A percentile compares a stretch with the other conserved stretches of the same genome.
These are phyloP conservation scores for Plumapathes pennacea DNA, from an alignment of 92 coral and sea anemone species.

Conservation along the genomic window DNA sequence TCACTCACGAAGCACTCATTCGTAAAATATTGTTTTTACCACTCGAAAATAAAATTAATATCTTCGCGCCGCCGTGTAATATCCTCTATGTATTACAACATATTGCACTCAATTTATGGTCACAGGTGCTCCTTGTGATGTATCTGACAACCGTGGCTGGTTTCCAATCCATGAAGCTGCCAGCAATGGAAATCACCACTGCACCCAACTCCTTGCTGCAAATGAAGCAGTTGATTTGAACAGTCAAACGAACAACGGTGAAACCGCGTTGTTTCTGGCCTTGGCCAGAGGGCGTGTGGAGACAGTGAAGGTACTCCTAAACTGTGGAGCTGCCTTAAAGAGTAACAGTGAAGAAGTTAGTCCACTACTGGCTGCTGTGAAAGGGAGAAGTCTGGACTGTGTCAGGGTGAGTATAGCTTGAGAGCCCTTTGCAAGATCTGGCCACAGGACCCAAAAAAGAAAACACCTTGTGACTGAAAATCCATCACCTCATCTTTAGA, in stretches of 20 bases:
- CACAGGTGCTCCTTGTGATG: slow-evolving; percentile 59
- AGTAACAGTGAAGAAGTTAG: slow-evolving; percentile 57
- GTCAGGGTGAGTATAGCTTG: slow-evolving; percentile 57
- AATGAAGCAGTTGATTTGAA: slow-evolving; percentile 39
- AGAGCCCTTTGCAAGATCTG: no score
- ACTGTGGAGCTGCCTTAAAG: slow-evolving; percentile 51
- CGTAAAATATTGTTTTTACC: no score
- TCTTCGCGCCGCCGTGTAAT: no score
- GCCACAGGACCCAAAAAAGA: no score
- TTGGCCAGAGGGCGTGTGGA: slow-evolving; percentile 43
- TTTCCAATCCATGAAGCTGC: slow-evolving; percentile 85
- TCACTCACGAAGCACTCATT: no score
- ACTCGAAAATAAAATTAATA: no score
- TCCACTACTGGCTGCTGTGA: slow-evolving; percentile 62
- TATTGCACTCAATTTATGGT: no score
- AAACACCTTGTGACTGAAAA: no score
- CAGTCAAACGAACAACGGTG: slow-evolving; percentile 65
- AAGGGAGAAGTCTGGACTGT: slow-evolving; percentile 58
- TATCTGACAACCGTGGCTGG: slow-evolving; percentile 86
- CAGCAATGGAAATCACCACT: slow-evolving; percentile 42
- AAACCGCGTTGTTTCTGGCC: slow-evolving; percentile 70
- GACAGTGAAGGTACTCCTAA: slow-evolving; percentile 38
- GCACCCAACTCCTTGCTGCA: slow-evolving; percentile 42
- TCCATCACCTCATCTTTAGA: no score
- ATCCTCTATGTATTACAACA: no score